Evolutionary conservation across 2,888 invertebrate genomes (phyloP).

Genomic region (Microplitis manilae): DNA sequence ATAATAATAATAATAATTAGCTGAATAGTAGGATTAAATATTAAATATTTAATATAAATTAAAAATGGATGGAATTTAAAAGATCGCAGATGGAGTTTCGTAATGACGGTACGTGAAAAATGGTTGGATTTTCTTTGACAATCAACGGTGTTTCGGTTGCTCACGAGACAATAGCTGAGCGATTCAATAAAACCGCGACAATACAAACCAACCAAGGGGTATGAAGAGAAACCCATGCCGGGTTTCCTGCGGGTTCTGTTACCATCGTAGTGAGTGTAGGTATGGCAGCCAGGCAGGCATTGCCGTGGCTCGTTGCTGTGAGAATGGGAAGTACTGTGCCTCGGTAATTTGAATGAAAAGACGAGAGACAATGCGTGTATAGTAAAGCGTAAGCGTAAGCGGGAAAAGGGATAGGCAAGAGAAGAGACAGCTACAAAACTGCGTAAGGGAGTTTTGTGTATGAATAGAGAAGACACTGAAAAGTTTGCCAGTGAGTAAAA

Average conservation of each 20-base stretch:
- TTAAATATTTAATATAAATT: too few species aligned
- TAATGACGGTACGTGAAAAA: conserved; percentile 38
- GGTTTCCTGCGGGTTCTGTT: conserved; percentile 32
- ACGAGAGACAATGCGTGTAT: conserved; percentile 68
- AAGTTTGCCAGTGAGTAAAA: not conserved
- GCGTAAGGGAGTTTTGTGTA: not conserved
- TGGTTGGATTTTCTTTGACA: conserved; percentile 63
- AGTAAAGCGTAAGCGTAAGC: conserved; percentile 52
- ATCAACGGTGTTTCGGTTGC: conserved; percentile 57
- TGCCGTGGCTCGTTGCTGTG: conserved; percentile 42
- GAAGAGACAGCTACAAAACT: conserved; percentile 26
- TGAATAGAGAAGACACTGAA: not conserved
- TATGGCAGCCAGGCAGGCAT: conserved; percentile 31
- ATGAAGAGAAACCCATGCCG: conserved; percentile 54
- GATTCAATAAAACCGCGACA: conserved; percentile 72
- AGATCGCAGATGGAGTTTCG: not conserved
- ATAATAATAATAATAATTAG: not conserved
- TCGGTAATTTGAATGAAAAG: conserved; percentile 71
- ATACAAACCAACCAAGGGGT: conserved; percentile 53
- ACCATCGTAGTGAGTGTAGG: not conserved
- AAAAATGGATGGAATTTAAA: not conserved
- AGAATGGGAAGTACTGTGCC: conserved; percentile 57
- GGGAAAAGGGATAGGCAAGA: conserved; percentile 46
- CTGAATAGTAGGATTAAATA: too few species aligned
- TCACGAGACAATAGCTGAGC: conserved; percentile 63